Evolutionary conservation across 1,140 invertebrate genomes (phyloP).

Genomic region (Drosophila quadrilineata): DNA sequence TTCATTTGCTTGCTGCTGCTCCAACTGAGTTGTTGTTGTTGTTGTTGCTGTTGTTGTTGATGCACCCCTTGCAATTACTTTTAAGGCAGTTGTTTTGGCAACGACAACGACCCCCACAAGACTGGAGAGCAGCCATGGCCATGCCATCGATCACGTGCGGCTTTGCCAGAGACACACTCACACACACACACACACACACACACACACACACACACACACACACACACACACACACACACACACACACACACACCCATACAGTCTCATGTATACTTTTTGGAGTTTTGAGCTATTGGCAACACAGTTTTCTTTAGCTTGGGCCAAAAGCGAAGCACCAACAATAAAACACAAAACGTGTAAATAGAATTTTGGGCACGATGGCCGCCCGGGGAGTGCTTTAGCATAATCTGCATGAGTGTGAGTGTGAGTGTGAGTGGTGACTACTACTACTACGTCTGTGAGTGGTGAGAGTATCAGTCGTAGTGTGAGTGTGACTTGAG

Average conservation of each 20-base stretch:
- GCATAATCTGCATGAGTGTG: slow-evolving; percentile 77
- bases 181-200: slow-evolving; percentile 13
- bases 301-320: slow-evolving; percentile 37
- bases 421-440: neutral
- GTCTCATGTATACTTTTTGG: slow-evolving; percentile 11
- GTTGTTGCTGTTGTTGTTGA: slow-evolving; percentile 18
- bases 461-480: neutral
- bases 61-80: slow-evolving; percentile 79
- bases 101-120: slow-evolving; percentile 64
- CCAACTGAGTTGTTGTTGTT: slow-evolving; percentile 6
- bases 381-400: slow-evolving; percentile 77
- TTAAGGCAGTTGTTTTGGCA: slow-evolving; percentile 55
- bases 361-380: slow-evolving; percentile 81
- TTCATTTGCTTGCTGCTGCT: slow-evolving; percentile 29
- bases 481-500: slow-evolving; percentile 13
- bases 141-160: slow-evolving; percentile 75
- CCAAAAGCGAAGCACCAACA: slow-evolving; percentile 53
- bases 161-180: slow-evolving; percentile 47
- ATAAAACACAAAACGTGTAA: slow-evolving; percentile 81
- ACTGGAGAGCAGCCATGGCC: slow-evolving; percentile 35
- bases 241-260: slow-evolving; percentile 15
- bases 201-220: slow-evolving; percentile 13
- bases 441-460: too few species aligned
- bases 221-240: slow-evolving; percentile 10
- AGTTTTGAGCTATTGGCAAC: slow-evolving; percentile 77